These are phyloP conservation scores for Hemibagrus wyckioides DNA, from an alignment of 2,113 vertebrate species.

Conservation along the genomic window DNA sequence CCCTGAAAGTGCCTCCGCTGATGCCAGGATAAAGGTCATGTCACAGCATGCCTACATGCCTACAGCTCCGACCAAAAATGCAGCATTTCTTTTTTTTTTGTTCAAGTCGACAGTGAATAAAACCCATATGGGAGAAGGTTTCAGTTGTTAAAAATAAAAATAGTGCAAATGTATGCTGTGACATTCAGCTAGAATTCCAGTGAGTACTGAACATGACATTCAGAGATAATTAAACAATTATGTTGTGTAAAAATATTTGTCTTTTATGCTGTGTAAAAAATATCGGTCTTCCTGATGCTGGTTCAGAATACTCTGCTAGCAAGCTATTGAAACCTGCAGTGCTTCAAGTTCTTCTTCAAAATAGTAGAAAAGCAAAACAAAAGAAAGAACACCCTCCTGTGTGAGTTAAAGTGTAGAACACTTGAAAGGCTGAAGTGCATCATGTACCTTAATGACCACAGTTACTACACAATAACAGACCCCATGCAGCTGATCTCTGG, in stretches of 20 bases:
- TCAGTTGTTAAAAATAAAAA: not conserved
- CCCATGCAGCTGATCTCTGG: not conserved
- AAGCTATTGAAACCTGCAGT: not conserved
- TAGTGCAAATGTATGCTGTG: not conserved
- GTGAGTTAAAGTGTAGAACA: not conserved
- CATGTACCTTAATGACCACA: not conserved
- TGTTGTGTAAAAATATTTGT: not conserved
- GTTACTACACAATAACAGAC: not conserved
- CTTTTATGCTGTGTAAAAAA: not conserved
- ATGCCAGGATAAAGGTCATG: not conserved
- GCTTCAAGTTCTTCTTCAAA: not conserved
- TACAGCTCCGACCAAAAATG: not conserved
- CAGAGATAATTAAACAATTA: not conserved
- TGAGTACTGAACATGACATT: not conserved
- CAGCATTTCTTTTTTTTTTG: conserved; percentile 20
- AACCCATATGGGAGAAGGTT: not conserved
- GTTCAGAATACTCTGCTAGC: not conserved
- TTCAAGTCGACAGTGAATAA: not conserved
- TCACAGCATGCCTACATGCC: not conserved
- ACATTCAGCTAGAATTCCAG: not conserved
- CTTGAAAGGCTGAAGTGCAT: not conserved
- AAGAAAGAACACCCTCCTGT: not conserved
- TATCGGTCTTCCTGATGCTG: not conserved
- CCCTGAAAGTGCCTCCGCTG: not conserved
- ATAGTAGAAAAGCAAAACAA: not conserved